Conservation (phyloP, 2,113 vertebrate species). For the Ceratotherium simum region DNA sequence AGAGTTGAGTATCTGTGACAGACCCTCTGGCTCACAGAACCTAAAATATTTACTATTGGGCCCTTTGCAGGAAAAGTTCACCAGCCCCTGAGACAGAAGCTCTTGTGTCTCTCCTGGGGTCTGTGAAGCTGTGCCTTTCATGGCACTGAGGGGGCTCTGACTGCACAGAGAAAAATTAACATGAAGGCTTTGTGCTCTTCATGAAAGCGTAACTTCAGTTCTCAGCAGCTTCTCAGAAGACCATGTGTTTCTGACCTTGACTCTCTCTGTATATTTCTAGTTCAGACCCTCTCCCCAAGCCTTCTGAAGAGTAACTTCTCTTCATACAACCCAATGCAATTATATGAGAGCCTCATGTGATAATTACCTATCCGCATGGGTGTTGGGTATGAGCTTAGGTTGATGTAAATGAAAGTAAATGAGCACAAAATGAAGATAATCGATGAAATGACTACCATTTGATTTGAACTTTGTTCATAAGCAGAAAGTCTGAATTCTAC, state of each 20-base stretch:
- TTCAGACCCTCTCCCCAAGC: rapidly evolving
- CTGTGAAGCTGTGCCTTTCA: background rate
- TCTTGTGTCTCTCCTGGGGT: background rate
- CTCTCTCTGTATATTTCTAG: background rate
- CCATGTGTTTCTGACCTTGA: background rate
- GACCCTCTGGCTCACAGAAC: too few relatives aligned
- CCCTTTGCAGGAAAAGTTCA: too few relatives aligned
- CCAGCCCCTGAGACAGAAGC: background rate
- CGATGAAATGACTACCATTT: too few relatives aligned
- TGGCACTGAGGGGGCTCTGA: background rate
- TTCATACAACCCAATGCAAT: background rate
- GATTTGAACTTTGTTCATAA: background rate
- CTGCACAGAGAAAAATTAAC: rapidly evolving
- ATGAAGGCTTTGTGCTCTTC: rapidly evolving
- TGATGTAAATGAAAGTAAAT: background rate
- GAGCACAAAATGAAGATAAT: background rate
- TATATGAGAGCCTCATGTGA: background rate
- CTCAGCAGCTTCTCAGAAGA: background rate
- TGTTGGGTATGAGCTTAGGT: background rate
- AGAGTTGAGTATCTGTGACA: rapidly evolving
- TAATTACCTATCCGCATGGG: rapidly evolving
- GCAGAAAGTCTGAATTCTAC: background rate
- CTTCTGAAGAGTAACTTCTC: background rate
- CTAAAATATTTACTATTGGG: background rate
- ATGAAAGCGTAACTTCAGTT: background rate